phyloP scores from a whole-genome alignment of 2,888 invertebrate species.

The Eutolmus rufibarbis region DNA sequence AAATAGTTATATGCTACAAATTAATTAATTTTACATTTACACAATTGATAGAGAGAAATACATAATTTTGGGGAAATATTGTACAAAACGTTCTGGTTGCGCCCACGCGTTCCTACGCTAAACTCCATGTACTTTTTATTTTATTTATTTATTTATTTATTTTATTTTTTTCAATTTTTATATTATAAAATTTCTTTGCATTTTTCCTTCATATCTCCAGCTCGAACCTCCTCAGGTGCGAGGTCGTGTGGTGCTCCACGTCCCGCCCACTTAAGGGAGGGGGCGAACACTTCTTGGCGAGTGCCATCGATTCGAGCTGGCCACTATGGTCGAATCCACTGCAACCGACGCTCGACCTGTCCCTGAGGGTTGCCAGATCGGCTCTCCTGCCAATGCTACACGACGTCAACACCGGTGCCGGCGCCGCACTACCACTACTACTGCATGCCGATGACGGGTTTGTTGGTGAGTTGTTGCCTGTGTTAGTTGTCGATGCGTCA shows the following conservation, averaged over 20 bases:
- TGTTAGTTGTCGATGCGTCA: slow-evolving; percentile 46
- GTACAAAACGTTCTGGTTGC: slow-evolving; percentile 25
- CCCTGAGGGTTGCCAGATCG: slow-evolving; percentile 7
- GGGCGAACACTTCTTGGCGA: slow-evolving; percentile 58
- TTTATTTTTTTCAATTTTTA: background rate
- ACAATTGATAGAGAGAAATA: slow-evolving; percentile 33
- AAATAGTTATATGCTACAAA: slow-evolving; percentile 37
- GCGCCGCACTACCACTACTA: slow-evolving; percentile 1
- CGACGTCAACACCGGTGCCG: background rate
- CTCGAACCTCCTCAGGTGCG: slow-evolving; percentile 74
- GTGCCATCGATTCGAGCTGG: slow-evolving; percentile 20
- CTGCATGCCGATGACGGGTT: background rate
- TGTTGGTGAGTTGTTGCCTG: slow-evolving; percentile 42
- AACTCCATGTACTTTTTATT: background rate
- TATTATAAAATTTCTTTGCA: background rate
- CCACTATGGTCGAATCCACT: slow-evolving; percentile 1
- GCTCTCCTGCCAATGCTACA: background rate
- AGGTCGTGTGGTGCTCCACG: slow-evolving; percentile 65
- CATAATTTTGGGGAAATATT: slow-evolving; percentile 29
- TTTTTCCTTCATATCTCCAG: slow-evolving; percentile 58
- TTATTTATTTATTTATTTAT: too few relatives aligned
- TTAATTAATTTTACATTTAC: slow-evolving; percentile 37
- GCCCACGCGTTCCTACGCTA: background rate
- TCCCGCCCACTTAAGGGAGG: slow-evolving; percentile 74
- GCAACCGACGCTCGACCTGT: slow-evolving; percentile 22